These are phyloP conservation scores for Chalcis sispes DNA, from an alignment of 2,888 invertebrate genomes.

Conservation along the genomic window DNA sequence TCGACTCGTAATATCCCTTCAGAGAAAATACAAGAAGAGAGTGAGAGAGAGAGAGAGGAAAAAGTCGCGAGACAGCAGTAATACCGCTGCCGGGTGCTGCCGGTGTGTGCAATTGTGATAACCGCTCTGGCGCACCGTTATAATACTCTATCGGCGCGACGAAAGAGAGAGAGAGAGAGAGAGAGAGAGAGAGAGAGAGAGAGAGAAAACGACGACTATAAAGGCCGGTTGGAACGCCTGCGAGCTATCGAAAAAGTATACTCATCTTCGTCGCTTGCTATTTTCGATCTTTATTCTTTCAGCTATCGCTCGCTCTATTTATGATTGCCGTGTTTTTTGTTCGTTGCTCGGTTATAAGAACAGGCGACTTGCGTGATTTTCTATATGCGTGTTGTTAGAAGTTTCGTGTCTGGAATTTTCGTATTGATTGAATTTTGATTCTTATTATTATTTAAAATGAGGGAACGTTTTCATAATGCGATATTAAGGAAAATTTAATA, in stretches of 20 bases:
- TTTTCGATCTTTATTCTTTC: not conserved
- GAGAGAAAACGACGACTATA: constrained; percentile 22
- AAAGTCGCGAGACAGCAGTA: not conserved
- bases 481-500: too few relatives aligned
- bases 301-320: not conserved
- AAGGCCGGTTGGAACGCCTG: constrained; percentile 42
- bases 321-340: constrained; percentile 17
- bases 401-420: too few relatives aligned
- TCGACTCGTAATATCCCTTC: constrained; percentile 30
- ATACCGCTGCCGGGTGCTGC: not conserved
- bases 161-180: too few relatives aligned
- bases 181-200: too few relatives aligned
- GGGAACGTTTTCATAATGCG: too few relatives aligned
- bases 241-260: constrained; percentile 15
- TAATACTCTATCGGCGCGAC: too few relatives aligned
- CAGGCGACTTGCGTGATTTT: too few relatives aligned
- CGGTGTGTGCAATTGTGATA: constrained; percentile 15
- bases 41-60: not conserved
- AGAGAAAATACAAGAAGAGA: constrained; percentile 2
- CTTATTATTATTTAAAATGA: too few relatives aligned
- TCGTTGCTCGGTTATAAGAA: too few relatives aligned
- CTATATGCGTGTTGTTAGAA: too few relatives aligned
- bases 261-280: constrained; percentile 4
- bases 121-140: constrained; percentile 48
- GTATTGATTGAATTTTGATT: too few relatives aligned